Evolutionary conservation across 1,140 invertebrate genomes (phyloP), one percentile per base, ranked within the genome.

Genomic region (Helicoverpa zea): DNA sequence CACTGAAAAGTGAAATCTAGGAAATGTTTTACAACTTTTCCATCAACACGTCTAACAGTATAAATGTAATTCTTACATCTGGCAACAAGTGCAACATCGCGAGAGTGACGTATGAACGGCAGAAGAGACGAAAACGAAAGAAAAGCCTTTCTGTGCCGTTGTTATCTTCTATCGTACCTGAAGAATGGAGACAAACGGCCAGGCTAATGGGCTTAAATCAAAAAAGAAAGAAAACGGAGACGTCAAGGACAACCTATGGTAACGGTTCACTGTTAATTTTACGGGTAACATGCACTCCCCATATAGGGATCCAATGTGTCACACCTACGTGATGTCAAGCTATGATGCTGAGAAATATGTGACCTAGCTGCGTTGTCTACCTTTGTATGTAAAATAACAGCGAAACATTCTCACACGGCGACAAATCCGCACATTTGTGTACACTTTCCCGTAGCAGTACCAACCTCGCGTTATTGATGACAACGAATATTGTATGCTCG

Each of bases 241-340:
- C 74, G 95, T 94, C 88, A 96, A 96, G 92, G 96, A 97, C 86
- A 97, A 97, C 91, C 94, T 97, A 88, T 97, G 96, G 96, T 97
- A 96, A 90, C 90, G 93, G 89, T 90, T 91, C 87, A 87, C 84
- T 90, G 87, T 93, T 94, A 91, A 88, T 91, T 87, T 91, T 91
- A 86, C 81, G 82, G 85, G 79, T 91, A 91, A 90, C 91, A 92
- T 90, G 85, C 88, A 91, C 87, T 91, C 91, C 91, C 92, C 93
- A 91, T 93, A 93, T 93, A 94, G 89, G 92, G 90, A 92, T 94
- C 91, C 92, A 92, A 95, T 95, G 94, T 95, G 93, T 95, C 92
- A 94, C 94, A 94, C 94, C 93, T 95, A 94, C 92, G 92, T 94
- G 92, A 92, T 92, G 89, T 91, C 91, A 93, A 94, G 90, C 89